These are phyloP conservation scores for Branchinecta lynchi DNA, from an alignment of 1,140 invertebrate species.

Conservation along the genomic window DNA sequence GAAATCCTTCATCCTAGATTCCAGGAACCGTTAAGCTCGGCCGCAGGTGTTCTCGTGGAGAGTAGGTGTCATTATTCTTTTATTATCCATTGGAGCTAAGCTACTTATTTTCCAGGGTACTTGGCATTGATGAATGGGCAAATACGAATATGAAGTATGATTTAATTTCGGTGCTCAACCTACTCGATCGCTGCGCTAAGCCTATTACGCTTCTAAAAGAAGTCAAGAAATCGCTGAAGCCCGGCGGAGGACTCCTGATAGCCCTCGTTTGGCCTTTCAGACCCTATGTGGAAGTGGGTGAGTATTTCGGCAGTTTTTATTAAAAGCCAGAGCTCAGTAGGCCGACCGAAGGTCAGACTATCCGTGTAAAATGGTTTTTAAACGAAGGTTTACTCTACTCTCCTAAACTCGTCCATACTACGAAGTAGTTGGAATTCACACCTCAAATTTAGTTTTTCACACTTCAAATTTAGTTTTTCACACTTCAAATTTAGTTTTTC, in stretches of 20 bases:
- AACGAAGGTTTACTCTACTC: background rate
- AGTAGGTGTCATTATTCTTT: too few species aligned
- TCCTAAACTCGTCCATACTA: too few species aligned
- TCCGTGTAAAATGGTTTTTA: slow-evolving; percentile 13
- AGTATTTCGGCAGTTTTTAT: slow-evolving; percentile 24
- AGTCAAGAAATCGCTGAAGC: slow-evolving; percentile 44
- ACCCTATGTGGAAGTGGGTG: slow-evolving; percentile 71
- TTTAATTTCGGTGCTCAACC: slow-evolving; percentile 69
- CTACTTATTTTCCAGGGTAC: slow-evolving; percentile 40
- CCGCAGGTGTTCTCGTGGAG: too few species aligned
- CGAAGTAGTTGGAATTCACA: too few species aligned
- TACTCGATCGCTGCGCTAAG: slow-evolving; percentile 71
- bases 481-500: too few species aligned
- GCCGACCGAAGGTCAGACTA: slow-evolving; percentile 21
- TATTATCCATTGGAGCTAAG: too few species aligned
- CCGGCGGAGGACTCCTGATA: slow-evolving; percentile 52
- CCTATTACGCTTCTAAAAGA: slow-evolving; percentile 54
- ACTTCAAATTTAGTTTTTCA: too few species aligned
- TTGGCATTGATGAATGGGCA: slow-evolving; percentile 60
- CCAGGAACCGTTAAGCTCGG: too few species aligned
- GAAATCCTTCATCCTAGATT: too few species aligned
- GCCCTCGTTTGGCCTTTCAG: slow-evolving; percentile 74
- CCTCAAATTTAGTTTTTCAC: too few species aligned
- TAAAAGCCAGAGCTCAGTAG: slow-evolving; percentile 16
- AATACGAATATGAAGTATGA: slow-evolving; percentile 43